Conservation (phyloP, 2,888 invertebrate species). For the Drosophila acutilabella region DNA sequence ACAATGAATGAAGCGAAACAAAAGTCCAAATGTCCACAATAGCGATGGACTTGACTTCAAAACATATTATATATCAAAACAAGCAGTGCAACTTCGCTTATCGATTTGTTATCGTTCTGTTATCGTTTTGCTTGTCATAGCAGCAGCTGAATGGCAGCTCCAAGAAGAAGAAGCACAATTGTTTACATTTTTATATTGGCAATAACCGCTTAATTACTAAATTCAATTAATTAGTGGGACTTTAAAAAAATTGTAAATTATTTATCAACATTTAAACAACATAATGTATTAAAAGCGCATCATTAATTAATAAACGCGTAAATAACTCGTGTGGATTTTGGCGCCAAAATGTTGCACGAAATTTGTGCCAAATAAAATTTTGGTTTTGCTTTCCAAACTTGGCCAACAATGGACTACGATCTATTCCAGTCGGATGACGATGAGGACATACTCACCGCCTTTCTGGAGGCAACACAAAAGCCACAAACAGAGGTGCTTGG, state of each 20-base stretch:
- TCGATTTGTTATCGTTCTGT: not conserved
- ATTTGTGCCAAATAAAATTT: not conserved
- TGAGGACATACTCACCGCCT: constrained; percentile 81
- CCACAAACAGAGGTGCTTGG: constrained; percentile 9
- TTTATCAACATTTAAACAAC: not conserved
- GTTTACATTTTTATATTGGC: not conserved
- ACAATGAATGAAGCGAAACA: constrained; percentile 28
- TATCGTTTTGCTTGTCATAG: not conserved
- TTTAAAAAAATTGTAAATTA: too few species aligned
- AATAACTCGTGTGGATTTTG: constrained; percentile 6
- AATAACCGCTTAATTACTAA: not conserved
- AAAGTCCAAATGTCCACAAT: constrained; percentile 74
- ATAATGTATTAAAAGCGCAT: not conserved
- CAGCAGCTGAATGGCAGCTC: not conserved
- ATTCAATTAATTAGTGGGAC: not conserved
- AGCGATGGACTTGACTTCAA: constrained; percentile 13
- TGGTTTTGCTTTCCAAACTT: not conserved
- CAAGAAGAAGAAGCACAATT: not conserved
- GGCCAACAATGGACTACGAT: constrained; percentile 83
- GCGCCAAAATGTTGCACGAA: constrained; percentile 11
- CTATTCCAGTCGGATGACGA: constrained; percentile 84
- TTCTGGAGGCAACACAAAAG: constrained; percentile 73
- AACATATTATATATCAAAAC: not conserved
- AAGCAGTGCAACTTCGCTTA: not conserved
- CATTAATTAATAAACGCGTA: not conserved